phyloP scores from a whole-genome alignment of 2,797 vertebrate species.

The Podarcis siculus region DNA sequence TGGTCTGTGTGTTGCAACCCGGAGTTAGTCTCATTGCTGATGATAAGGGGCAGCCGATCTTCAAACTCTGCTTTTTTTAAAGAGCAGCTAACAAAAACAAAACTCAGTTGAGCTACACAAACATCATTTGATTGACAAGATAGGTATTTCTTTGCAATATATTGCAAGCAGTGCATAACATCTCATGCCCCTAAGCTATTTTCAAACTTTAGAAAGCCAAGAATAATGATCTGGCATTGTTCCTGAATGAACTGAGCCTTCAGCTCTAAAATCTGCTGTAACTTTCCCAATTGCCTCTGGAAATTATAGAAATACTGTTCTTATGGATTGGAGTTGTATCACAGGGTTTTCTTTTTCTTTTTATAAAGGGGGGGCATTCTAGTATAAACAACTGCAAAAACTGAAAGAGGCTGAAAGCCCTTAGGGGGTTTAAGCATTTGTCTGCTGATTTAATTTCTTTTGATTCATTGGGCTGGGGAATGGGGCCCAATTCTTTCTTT shows the following conservation, averaged over 20 bases:
- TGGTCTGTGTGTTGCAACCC: conserved; percentile 56
- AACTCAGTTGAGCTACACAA: conserved; percentile 57
- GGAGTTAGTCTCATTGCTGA: conserved; percentile 49
- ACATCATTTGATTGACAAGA: conserved; percentile 64
- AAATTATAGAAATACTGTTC: neutral
- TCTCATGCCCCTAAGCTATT: conserved; percentile 59
- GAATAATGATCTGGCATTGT: conserved; percentile 66
- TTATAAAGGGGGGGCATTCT: conserved; percentile 17
- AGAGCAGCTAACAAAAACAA: conserved; percentile 61
- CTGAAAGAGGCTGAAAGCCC: conserved; percentile 46
- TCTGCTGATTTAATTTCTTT: conserved; percentile 36
- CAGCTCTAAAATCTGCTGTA: conserved; percentile 28
- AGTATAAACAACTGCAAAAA: conserved; percentile 38
- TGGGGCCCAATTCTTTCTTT: conserved; percentile 3
- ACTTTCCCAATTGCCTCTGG: conserved; percentile 43
- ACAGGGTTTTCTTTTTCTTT: neutral
- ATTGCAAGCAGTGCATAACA: conserved; percentile 57
- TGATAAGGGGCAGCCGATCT: conserved; percentile 70
- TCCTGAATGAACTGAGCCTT: conserved; percentile 50
- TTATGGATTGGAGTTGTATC: conserved; percentile 25
- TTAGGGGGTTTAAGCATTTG: neutral
- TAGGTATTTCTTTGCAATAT: conserved; percentile 60
- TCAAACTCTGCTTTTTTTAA: conserved; percentile 57
- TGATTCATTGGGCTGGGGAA: conserved; percentile 10
- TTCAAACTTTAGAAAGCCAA: conserved; percentile 62